phyloP scores from a whole-genome alignment of 2,888 invertebrate species.

The Cacoxenus indagator region DNA sequence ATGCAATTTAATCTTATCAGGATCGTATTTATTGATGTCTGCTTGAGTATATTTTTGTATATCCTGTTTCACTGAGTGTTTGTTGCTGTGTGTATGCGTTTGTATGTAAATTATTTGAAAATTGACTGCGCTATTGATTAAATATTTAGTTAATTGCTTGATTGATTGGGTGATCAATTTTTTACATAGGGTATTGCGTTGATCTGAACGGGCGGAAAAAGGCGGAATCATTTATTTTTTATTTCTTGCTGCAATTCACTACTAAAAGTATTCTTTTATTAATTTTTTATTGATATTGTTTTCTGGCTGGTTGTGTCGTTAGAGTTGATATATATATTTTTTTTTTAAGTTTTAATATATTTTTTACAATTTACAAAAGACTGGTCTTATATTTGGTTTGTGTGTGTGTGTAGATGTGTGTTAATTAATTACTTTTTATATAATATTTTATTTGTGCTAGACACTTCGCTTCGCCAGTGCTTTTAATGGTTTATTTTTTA shows the following conservation, averaged over 20 bases:
- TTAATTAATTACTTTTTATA: not conserved
- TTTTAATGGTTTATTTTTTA: not conserved
- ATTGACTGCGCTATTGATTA: slow-evolving; percentile 15
- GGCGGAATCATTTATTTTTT: not conserved
- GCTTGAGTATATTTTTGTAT: not conserved
- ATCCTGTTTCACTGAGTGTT: too few species aligned
- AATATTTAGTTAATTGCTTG: not conserved
- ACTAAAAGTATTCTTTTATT: not conserved
- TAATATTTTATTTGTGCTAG: not conserved
- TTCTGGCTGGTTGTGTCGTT: not conserved
- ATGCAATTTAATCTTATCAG: slow-evolving; percentile 15
- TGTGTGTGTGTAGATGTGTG: not conserved
- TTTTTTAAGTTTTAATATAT: too few species aligned
- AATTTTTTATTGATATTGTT: not conserved
- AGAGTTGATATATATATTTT: not conserved
- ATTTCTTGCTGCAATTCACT: not conserved
- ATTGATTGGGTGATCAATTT: too few species aligned
- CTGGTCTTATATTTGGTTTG: too few species aligned
- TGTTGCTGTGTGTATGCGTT: not conserved
- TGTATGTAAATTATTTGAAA: not conserved
- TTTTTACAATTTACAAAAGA: too few species aligned
- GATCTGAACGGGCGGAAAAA: not conserved
- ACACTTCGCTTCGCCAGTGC: too few species aligned
- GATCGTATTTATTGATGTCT: slow-evolving; percentile 7
- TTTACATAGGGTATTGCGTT: not conserved